Evolutionary conservation across 2,888 invertebrate species (phyloP), one percentile per base, ranked within the genome.

Genomic region (Cordilura impudica): DNA sequence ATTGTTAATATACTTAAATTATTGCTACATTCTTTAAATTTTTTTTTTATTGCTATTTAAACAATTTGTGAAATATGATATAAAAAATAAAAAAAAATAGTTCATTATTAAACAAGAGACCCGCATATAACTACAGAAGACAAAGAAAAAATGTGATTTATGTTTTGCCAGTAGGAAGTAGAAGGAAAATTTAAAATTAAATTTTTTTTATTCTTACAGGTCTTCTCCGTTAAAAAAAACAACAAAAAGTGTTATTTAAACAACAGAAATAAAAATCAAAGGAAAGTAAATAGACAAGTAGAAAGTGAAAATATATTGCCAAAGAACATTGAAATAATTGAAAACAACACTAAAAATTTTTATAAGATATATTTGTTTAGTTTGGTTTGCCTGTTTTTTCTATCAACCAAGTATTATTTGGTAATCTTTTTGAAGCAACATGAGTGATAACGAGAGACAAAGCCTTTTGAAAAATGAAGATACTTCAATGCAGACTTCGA

Each of bases 391-490:
- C 10, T 10, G 49, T 66, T 16, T 53, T 18, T 39, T 19, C 18
- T 47, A 21, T 23, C 14, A 19, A 16, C 26, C n/a, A n/a, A 26
- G 26, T 39, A n/a, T 39, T 39, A 4, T 39, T 39, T 39, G 26
- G 26, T n/a, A 39, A 39, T 39, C 12, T 39, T 39, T 10, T 39
- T n/a, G 23, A 14, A 47, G n/a, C n/a, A 19, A 54, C 75, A 89
- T 89, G 89, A 85, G 86, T 78, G 89, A 89, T 85, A 86, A 86
- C 43, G 89, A 89, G 81, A 87, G 87, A 82, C 88, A 89, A 82
- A 85, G 88, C 67, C 84, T 89, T 72, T 84, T 89, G 78, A 85
- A 85, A 72, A 86, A 84, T 77, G 85, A 86, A 61, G 87, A 88
- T 18, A 83, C 83, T 47, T 84, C 83, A 53, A 84, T 85, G 83